These are phyloP conservation scores for Zoanthus sansibaricus DNA, from an alignment of 92 coral and sea anemone genomes.

Conservation along the genomic window DNA sequence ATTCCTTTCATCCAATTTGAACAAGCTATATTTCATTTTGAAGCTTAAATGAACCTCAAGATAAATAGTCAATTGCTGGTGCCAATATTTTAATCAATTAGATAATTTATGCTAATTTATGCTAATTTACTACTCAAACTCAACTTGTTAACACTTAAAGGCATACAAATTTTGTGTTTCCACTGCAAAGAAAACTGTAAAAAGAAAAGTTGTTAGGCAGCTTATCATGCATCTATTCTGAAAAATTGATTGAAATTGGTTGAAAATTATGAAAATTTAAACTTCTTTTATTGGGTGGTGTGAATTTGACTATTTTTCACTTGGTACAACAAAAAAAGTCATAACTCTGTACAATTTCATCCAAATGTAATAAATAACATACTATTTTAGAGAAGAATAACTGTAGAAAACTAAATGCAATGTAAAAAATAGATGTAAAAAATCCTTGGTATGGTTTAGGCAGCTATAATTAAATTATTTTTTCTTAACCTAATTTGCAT, in stretches of 20 bases:
- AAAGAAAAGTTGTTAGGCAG: not conserved
- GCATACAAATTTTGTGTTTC: not conserved
- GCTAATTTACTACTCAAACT: not conserved
- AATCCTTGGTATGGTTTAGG: conserved; percentile 5
- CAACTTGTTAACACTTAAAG: not conserved
- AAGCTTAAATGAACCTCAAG: conserved; percentile 50
- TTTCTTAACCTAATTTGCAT: conserved; percentile 13
- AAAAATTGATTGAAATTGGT: conserved; percentile 1
- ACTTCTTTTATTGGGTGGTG: not conserved
- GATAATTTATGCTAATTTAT: not conserved
- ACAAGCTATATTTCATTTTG: conserved; percentile 34
- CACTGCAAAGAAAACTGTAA: conserved; percentile 5
- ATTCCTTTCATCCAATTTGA: conserved; percentile 23
- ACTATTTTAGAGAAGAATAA: conserved; percentile 43
- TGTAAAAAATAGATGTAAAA: not conserved
- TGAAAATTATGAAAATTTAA: not conserved
- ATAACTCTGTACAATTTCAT: conserved; percentile 11
- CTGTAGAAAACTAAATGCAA: conserved; percentile 12
- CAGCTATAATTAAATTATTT: conserved; percentile 11
- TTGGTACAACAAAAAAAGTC: not conserved
- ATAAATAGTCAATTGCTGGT: not conserved
- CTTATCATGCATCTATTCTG: not conserved
- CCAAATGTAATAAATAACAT: conserved; percentile 34
- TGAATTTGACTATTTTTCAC: not conserved
- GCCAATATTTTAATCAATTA: not conserved